phyloP scores from a whole-genome alignment of 2,113 vertebrate species.

The Bettongia penicillata region DNA sequence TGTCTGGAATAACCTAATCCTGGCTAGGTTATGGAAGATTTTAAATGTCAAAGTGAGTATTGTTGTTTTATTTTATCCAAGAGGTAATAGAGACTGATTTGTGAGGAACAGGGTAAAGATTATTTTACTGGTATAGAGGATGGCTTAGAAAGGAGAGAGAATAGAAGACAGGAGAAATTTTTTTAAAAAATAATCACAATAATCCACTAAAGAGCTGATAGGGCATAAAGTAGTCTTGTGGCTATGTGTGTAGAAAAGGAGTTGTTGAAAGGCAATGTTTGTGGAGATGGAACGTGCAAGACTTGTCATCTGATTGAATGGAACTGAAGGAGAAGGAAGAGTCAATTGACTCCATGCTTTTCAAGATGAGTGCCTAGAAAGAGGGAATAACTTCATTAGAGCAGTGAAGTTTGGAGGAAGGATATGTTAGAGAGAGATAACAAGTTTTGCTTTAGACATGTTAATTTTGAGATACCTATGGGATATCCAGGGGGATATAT shows the following conservation, averaged over 20 bases:
- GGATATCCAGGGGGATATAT: background rate
- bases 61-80: background rate
- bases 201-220: background rate
- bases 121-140: background rate
- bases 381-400: background rate
- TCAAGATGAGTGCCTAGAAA: background rate
- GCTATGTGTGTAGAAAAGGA: background rate
- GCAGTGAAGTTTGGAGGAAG: background rate
- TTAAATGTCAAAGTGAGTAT: background rate
- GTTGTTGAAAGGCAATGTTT: background rate
- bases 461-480: background rate
- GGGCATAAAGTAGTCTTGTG: background rate
- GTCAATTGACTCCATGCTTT: background rate
- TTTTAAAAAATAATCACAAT: background rate
- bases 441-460: background rate
- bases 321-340: background rate
- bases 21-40: background rate
- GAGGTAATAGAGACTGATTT: background rate
- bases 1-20: background rate
- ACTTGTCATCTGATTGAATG: background rate
- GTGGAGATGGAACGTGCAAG: background rate
- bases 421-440: background rate
- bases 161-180: background rate
- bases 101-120: background rate
- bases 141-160: background rate